phyloP scores from a whole-genome alignment of 2,797 vertebrate species.

The Notolabrus celidotus region DNA sequence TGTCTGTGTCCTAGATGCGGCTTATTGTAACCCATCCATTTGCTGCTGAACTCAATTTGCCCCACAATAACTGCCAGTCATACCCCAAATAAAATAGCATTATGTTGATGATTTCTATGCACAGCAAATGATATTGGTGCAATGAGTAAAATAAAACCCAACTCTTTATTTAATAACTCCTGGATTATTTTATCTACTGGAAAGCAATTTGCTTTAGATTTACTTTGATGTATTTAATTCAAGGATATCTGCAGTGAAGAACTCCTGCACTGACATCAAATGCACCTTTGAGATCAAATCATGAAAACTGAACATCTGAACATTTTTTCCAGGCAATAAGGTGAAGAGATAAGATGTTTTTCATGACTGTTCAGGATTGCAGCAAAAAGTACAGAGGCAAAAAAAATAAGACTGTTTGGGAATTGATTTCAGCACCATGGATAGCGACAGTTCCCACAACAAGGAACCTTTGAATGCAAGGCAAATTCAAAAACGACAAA shows the following conservation, averaged over 20 bases:
- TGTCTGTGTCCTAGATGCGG: constrained; percentile 42
- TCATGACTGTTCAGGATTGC: constrained; percentile 10
- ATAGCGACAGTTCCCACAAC: constrained; percentile 17
- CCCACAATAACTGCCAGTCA: constrained; percentile 59
- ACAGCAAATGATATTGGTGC: constrained; percentile 22
- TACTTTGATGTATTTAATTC: constrained; percentile 8
- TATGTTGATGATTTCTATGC: constrained; percentile 47
- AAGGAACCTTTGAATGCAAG: constrained; percentile 14
- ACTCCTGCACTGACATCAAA: background rate
- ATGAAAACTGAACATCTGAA: background rate
- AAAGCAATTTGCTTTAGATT: constrained; percentile 18
- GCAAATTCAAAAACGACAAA: too few species aligned
- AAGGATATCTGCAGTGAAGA: constrained; percentile 4
- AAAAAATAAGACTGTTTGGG: constrained; percentile 1
- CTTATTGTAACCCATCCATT: constrained; percentile 55
- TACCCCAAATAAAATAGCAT: constrained; percentile 52
- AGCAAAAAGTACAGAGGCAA: background rate
- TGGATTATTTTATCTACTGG: constrained; percentile 2
- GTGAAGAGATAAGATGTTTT: background rate
- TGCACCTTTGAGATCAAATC: background rate
- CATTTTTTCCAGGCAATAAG: background rate
- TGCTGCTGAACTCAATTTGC: constrained; percentile 60
- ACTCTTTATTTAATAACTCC: constrained; percentile 11
- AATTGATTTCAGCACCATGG: constrained; percentile 35
- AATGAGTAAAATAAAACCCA: constrained; percentile 31